phyloP scores from a whole-genome alignment of 1,140 invertebrate species.

The Pseudomyrmex concolor region DNA sequence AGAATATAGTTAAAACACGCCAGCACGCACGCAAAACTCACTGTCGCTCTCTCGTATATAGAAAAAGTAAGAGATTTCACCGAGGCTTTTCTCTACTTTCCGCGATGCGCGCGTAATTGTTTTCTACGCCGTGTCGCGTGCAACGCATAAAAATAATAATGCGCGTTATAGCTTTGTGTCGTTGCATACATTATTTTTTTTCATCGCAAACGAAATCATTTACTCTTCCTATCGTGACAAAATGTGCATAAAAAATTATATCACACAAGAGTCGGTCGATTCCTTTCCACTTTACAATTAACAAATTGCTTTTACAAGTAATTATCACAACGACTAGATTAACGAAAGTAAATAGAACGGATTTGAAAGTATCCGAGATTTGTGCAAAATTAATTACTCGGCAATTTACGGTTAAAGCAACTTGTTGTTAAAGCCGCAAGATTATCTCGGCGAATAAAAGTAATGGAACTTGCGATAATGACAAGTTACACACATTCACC shows the following conservation, averaged over 20 bases:
- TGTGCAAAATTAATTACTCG: not conserved
- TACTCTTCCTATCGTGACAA: too few relatives aligned
- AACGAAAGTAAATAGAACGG: not conserved
- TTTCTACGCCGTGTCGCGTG: constrained; percentile 6
- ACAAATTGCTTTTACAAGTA: constrained; percentile 15
- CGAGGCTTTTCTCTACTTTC: constrained; percentile 39
- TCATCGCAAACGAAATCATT: not conserved
- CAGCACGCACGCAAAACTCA: too few relatives aligned
- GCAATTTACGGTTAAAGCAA: constrained; percentile 11
- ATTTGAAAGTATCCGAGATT: constrained; percentile 26
- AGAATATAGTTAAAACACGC: constrained; percentile 6
- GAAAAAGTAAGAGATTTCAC: constrained; percentile 65
- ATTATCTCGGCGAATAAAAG: constrained; percentile 10
- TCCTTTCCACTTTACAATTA: not conserved
- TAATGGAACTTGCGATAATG: not conserved
- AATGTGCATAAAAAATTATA: not conserved
- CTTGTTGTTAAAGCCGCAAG: too few relatives aligned
- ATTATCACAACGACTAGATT: constrained; percentile 9
- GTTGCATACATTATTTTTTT: constrained; percentile 11
- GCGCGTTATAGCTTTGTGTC: not conserved
- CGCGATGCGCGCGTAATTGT: constrained; percentile 8
- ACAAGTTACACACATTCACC: constrained; percentile 8
- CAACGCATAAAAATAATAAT: not conserved
- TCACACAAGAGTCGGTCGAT: not conserved
- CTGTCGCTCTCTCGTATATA: constrained; percentile 23